Evolutionary conservation across 2,888 invertebrate species (phyloP).

Genomic region (Phania funesta): DNA sequence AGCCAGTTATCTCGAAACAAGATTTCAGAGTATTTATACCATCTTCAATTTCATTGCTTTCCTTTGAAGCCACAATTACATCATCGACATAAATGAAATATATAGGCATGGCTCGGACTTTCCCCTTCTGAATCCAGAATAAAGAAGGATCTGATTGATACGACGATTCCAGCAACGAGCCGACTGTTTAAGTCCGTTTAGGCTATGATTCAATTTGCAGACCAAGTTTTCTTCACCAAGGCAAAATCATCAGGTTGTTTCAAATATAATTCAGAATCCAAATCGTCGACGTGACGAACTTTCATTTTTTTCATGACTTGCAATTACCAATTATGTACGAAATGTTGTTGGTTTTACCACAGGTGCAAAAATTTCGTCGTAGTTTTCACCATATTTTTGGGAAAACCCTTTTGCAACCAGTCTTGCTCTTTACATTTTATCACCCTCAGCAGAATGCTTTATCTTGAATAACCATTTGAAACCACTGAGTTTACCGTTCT

Average conservation of each 20-base stretch:
- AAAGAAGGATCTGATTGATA: not conserved
- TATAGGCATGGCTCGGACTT: not conserved
- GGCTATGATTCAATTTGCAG: no score
- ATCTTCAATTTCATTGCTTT: not conserved
- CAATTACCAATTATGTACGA: no score
- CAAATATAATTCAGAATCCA: not conserved
- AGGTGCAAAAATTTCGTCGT: no score
- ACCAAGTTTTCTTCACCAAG: not conserved
- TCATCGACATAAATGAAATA: constrained; percentile 4
- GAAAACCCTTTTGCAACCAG: no score
- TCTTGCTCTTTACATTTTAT: not conserved
- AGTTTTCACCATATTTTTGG: no score
- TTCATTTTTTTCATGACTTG: not conserved
- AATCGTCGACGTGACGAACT: not conserved
- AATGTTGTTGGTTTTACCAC: no score
- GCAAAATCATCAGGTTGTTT: not conserved
- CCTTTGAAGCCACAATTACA: not conserved
- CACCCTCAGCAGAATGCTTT: not conserved
- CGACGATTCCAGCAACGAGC: not conserved
- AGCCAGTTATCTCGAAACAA: no score
- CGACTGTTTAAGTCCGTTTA: not conserved
- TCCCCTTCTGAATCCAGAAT: constrained; percentile 18
- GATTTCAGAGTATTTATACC: no score
- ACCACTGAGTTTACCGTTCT: not conserved
- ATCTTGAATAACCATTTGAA: not conserved